Evolutionary conservation across 2,888 invertebrate genomes (phyloP), one percentile per base, ranked within the genome.

Genomic region (Drosophila pullipes): DNA sequence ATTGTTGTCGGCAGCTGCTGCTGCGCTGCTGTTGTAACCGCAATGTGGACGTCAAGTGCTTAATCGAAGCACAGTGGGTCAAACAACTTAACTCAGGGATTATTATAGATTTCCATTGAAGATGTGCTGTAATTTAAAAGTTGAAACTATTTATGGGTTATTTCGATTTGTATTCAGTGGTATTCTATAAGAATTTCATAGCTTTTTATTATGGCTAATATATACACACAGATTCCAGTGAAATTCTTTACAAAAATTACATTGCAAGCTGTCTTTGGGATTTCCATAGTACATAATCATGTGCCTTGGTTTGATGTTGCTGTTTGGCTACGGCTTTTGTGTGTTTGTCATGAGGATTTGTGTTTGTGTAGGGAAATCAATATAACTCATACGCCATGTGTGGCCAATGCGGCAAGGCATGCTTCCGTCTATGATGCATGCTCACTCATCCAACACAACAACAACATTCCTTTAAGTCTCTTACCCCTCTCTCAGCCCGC

Each of bases 321-420:
- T 47, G 52, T 44, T 49, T 49, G 50, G 50, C 61, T 60, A n/a
- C 1, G 63, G n/a, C 39, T 63, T 74, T 53, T 7, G 47, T 63
- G 35, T 78, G 70, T 63, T 66, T 75, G 60, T 49, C 80, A 39
- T 63, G 55, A 61, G 83, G 72, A 83, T 83, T 64, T 70, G 53
- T 44, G 54, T 37, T 22, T 44, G 35, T 64, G 59, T 50, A 52
- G 33, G 49, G 58, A 69, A 80, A 80, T 81, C 69, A 72, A 81
- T 81, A 83, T 80, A 76, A 80, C 76, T 76, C 80, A 81, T 81
- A 80, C 83, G 80, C 81, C 76, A 83, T 72, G 81, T 76, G 72
- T 76, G 83, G 61, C 81, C 75, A 22, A 54, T 58, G 47, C 50
- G 37, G 41, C 31, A 30, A 52, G 59, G 63, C 71, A 64, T 60